Evolutionary conservation across 1,140 invertebrate species (phyloP), one percentile per base, ranked within the genome.

Genomic region (Odontomachus brunneus): DNA sequence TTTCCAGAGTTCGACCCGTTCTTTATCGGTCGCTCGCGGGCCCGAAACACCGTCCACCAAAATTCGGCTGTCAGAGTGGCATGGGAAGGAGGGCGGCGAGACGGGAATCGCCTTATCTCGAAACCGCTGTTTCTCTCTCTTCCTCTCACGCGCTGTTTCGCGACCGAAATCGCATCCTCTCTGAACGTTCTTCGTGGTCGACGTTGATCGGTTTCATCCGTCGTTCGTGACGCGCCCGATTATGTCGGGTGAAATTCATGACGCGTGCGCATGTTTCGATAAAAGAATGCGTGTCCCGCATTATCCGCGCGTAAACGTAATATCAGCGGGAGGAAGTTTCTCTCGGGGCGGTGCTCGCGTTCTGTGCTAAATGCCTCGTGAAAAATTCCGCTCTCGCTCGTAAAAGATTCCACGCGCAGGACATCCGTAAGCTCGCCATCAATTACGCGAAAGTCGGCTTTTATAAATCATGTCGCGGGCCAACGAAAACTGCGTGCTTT

Each of bases 1-100:
- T 85, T 85, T 87, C 49, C 57, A 53, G n/a, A 55, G 57, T 74
- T 44, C 84, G 84, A 82, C 63, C 5, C 84, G 63, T 85, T 69
- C 65, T 85, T 82, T 82, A 75, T 82, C 69, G 62, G 49, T n/a
- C n/a, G n/a, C n/a, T n/a, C n/a, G 17, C 59, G 29, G 29, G 53
- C 19, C 38, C 49, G 65, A 55, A 51, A 72, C 55, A 11, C 63
- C 51, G 19, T 65, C 66, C 63, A 19, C 5, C 67, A 57, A 82
- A 85, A 82, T 86, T 82, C 71, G 57, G 29, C 69, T 69, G 14
- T 48, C 29, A 67, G 33, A 78, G 29, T 78, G 65, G 51, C 63
- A 78, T 38, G 57, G 69, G 57, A 57, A 78, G 24, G 22, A 19
- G n/a, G n/a, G n/a, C n/a, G n/a, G 29, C 49, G 19, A 78, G 55